phyloP scores from a whole-genome alignment of 1,140 invertebrate species.

The Agraylea sexmaculata region DNA sequence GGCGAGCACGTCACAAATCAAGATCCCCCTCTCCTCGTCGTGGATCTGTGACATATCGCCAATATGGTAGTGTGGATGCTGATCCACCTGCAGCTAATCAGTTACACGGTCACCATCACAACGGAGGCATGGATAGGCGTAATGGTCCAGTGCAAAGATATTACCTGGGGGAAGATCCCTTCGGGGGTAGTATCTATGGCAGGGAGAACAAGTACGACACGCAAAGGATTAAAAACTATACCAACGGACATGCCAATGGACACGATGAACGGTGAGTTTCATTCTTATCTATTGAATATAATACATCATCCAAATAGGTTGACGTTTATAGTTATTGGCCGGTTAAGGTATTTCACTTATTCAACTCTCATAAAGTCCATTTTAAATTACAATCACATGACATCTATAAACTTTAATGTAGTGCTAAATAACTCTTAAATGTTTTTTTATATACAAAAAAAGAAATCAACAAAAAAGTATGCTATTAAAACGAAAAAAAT shows the following conservation, averaged over 20 bases:
- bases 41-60: slow-evolving; percentile 37
- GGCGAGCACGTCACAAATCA: slow-evolving; percentile 50
- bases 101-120: slow-evolving; percentile 21
- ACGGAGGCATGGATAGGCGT: slow-evolving; percentile 23
- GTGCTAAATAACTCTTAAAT: too few relatives aligned
- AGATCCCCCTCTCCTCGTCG: slow-evolving; percentile 35
- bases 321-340: too few relatives aligned
- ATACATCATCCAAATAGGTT: too few relatives aligned
- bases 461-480: too few relatives aligned
- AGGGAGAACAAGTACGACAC: slow-evolving; percentile 65
- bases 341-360: too few relatives aligned
- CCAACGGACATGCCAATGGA: slow-evolving; percentile 20
- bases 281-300: too few relatives aligned
- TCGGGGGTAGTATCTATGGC: slow-evolving; percentile 65
- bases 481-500: too few relatives aligned
- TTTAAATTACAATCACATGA: too few relatives aligned
- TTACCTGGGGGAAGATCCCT: slow-evolving; percentile 73
- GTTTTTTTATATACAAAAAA: too few relatives aligned
- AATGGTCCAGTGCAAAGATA: slow-evolving; percentile 54
- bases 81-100: slow-evolving; percentile 32
- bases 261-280: too few relatives aligned
- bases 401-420: too few relatives aligned
- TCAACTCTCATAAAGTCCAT: too few relatives aligned
- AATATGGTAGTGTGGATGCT: slow-evolving; percentile 37
- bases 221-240: slow-evolving; percentile 37